Conservation (phyloP, 2,113 vertebrate species). For the Crotophaga sulcirostris region DNA sequence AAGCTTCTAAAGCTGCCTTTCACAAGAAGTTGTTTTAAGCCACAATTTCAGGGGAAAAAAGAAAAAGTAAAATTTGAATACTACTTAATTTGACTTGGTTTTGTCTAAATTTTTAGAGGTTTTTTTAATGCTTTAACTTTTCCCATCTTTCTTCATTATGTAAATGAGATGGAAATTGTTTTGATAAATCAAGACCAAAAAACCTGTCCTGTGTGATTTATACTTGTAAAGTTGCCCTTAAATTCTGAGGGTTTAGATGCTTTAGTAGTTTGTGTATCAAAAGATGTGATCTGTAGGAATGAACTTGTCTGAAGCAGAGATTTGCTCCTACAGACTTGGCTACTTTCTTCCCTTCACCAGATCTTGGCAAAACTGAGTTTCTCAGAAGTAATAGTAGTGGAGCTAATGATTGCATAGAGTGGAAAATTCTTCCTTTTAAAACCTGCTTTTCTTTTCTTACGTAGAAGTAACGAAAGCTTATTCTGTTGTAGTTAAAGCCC, state of each 20-base stretch:
- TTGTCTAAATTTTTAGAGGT: not conserved
- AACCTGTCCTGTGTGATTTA: not conserved
- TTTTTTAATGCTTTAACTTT: not conserved
- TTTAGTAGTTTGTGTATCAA: not conserved
- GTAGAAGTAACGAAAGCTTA: not conserved
- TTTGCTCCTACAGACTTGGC: not conserved
- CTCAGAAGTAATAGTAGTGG: not conserved
- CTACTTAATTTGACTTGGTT: not conserved
- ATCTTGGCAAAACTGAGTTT: not conserved
- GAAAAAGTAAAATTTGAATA: not conserved
- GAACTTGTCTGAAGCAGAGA: not conserved
- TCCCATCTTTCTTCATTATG: not conserved
- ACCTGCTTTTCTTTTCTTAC: not conserved
- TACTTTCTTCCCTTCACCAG: not conserved
- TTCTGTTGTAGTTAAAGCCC: not conserved
- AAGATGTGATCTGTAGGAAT: not conserved
- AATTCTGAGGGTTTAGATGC: not conserved
- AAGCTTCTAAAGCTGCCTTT: not conserved
- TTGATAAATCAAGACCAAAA: not conserved
- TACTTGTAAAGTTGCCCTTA: not conserved
- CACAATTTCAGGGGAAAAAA: not conserved
- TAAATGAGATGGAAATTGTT: not conserved
- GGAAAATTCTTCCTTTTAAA: not conserved
- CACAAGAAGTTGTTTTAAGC: not conserved
- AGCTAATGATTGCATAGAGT: not conserved